Base-by-base conservation (phyloP, 2,113 vertebrate genomes). In the Spea bombifrons region DNA sequence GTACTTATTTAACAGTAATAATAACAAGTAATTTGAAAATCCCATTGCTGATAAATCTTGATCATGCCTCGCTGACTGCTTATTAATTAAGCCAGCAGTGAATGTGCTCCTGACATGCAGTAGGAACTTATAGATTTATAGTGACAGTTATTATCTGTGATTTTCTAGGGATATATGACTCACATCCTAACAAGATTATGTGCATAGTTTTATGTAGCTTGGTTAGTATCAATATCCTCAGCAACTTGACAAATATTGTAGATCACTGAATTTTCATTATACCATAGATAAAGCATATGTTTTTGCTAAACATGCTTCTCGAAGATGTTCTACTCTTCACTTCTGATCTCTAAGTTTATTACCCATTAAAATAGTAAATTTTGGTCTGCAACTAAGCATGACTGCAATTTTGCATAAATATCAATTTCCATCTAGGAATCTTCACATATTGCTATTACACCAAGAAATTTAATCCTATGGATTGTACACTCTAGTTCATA, bases 1-100 rank as follows among this genome's bases (percentile, higher is more conserved):
- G 43, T 79, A 73, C 70, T 67, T 79, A 79, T 48, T 73, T 55
- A 80, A 73, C 52, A 61, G 71, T 68, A 80, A 80, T 74, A 80
- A 74, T 73, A 78, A 80, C 63, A 80, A 80, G 71, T 66, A 67
- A 66, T 75, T 75, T 52, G 8, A 75, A 66, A 66, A 67, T 67
- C 74, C 17, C 63, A 66, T 43, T 63, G 64, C 74, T 80, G 46
- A 80, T 80, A 75, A 66, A 75, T 76, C 57, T 76, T 48, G 50
- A 68, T 45, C 46, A 74, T 46, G 71, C 30, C 16, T 80, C 71
- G 50, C 44, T 74, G 53, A 17, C 66, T 74, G 64, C 78, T 80
- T 80, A 74, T 74, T 74, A 80, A 74, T 80, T 80, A 76, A 81
- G 75, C 49, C 5, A 0, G 44, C 0, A n/a, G 30, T 73, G 69